Evolutionary conservation across 2,113 vertebrate species (phyloP), one percentile per base, ranked within the genome.

Genomic region (Dicrurus megarhynchus): DNA sequence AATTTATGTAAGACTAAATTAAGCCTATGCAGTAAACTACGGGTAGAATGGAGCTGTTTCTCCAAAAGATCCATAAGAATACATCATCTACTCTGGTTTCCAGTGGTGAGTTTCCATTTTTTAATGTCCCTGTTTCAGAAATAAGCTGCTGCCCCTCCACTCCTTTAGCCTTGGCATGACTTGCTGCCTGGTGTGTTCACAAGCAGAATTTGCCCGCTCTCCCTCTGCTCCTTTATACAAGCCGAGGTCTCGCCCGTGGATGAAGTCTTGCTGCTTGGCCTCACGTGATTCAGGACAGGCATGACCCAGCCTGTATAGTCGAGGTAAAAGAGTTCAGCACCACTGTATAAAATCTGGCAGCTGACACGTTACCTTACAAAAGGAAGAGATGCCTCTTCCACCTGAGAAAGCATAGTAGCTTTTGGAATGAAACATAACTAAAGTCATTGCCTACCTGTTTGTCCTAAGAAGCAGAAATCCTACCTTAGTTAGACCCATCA

Each of bases 211-310:
- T 46, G 4, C 32, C 15, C 11, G 13, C 12, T 60, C 41, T 44
- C 0, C 2, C 27, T 67, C 47, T 68, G 10, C 37, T 60, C 32
- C 44, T 42, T 37, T 33, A 8, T 11, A 3, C 56, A 21, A 35
- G 26, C 24, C 56, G 42, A 56, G 47, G 10, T 60, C 11, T 8
- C 7, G 15, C 7, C 30, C 18, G 22, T 37, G 28, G 19, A 5
- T 65, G 46, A 68, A 44, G n/a, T 22, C 32, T 30, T 60, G 18
- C 18, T 78, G 28, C 32, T 22, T 49, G 61, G 24, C 23, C 12
- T 4, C 21, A 9, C 0, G 0, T 0, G 3, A 13, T 60, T 91
- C 24, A 59, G 37, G 28, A 41, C 16, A 52, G 52, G 6, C 1
- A 0, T 4, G 13, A 37, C 37, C 23, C 28, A 21, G n/a, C 13